Evolutionary conservation across 37 sponge, comb jelly and placozoan genomes (phyloP), one percentile per base, ranked within the genome.

Genomic region (Cliona cf. orientalis): DNA sequence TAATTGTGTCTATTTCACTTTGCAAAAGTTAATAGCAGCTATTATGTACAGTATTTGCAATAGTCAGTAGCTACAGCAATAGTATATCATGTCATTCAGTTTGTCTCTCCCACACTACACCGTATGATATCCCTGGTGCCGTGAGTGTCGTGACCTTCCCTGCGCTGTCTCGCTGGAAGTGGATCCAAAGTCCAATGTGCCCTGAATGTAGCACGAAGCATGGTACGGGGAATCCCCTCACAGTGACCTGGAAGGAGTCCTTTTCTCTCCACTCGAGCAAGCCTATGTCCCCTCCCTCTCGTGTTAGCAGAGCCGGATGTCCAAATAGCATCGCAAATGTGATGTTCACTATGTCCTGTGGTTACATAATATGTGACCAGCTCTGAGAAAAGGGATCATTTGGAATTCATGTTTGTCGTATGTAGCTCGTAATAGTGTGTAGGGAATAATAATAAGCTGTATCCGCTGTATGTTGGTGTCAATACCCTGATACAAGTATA

Each of bases 111-210:
- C 65, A 84, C 41, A 59, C 71, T 0, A 14, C 40, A 11, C 81
- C 87, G 42, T 81, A 91, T 19, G 41, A 40, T 17, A 38, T 19
- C n/a, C 91, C 91, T 44, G 91, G 91, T 5, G 86, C 28, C 12
- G 75, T 73, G 42, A 91, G 82, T 2, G 73, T 78, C 2, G 31
- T 45, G 23, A 91, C 68, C 12, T 32, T 23, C 29, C 75, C 80
- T 0, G 21, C 32, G 31, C 31, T 26, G 26, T 58, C 49, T 46
- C 87, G 39, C 12, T 55, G 40, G 68, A 91, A 91, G 63, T 91
- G 60, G 36, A 91, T 59, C 67, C 70, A 73, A 31, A 62, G 66
- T 3, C 88, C 84, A 36, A 86, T 66, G 60, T 40, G 65, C 28
- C 90, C 90, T 19, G 42, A n/a, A 42, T 28, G n/a, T 0, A 78